phyloP scores from a whole-genome alignment of 2,797 vertebrate genomes.

The Girardinus metallicus region DNA sequence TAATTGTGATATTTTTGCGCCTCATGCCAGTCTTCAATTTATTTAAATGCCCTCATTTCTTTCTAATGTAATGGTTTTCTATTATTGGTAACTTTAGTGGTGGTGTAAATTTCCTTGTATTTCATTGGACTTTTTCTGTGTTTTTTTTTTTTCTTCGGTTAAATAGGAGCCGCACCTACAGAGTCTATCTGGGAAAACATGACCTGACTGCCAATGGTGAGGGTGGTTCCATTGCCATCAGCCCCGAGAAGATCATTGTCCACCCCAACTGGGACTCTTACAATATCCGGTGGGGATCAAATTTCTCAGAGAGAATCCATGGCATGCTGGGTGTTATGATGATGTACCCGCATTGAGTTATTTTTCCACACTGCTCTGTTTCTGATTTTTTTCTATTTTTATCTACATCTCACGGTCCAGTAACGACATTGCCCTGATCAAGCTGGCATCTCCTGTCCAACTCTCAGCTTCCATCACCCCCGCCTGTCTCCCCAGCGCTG shows the following conservation, averaged over 20 bases:
- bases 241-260: conserved; percentile 81
- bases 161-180: conserved; percentile 82
- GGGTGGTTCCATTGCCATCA: conserved; percentile 70
- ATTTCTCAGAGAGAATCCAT: background rate
- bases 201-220: conserved; percentile 76
- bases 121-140: background rate
- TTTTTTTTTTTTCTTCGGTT: background rate
- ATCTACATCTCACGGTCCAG: conserved; percentile 46
- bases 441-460: conserved; percentile 77
- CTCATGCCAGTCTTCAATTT: background rate
- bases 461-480: conserved; percentile 74
- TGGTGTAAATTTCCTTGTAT: background rate
- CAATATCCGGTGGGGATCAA: conserved; percentile 75
- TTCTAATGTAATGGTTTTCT: background rate
- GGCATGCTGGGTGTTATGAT: background rate
- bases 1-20: background rate
- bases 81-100: background rate
- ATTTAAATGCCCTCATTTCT: background rate
- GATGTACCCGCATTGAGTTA: background rate
- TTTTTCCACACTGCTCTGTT: background rate
- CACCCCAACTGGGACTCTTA: conserved; percentile 82
- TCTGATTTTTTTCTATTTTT: conserved; percentile 3
- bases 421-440: conserved; percentile 91
- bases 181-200: conserved; percentile 86
- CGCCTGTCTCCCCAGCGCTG: conserved; percentile 83